Evolutionary conservation across 2,797 vertebrate species (phyloP).

Genomic region (Enteromius radiatus): DNA sequence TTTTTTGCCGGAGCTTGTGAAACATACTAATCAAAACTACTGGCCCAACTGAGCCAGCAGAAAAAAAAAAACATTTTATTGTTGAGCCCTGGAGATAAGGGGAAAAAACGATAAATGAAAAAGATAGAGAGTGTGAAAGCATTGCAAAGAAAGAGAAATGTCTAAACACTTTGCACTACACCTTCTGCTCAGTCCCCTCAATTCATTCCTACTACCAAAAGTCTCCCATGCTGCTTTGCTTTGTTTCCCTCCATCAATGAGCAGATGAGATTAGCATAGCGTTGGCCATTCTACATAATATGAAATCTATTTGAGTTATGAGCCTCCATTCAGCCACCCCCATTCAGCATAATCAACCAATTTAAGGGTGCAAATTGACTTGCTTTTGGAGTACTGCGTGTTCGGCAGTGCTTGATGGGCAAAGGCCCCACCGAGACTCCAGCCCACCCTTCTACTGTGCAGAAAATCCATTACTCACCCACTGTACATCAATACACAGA

Average conservation of each 20-base stretch:
- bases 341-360: slow-evolving; percentile 69
- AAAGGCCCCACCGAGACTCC: slow-evolving; percentile 60
- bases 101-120: slow-evolving; percentile 20
- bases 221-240: slow-evolving; percentile 47
- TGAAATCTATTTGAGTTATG: slow-evolving; percentile 69
- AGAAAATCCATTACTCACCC: slow-evolving; percentile 68
- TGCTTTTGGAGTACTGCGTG: slow-evolving; percentile 60
- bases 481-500: slow-evolving; percentile 69
- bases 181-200: not conserved
- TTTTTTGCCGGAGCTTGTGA: not conserved
- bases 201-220: slow-evolving; percentile 31
- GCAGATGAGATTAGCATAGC: slow-evolving; percentile 65
- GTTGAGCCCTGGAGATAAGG: not conserved
- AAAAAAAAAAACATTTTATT: not conserved
- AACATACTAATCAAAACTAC: not conserved
- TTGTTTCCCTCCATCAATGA: slow-evolving; percentile 55
- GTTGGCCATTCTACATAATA: slow-evolving; percentile 59
- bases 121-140: not conserved
- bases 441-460: slow-evolving; percentile 54
- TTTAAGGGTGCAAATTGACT: slow-evolving; percentile 66
- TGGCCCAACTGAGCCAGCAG: not conserved
- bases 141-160: slow-evolving; percentile 19
- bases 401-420: slow-evolving; percentile 63
- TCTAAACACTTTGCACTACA: not conserved
- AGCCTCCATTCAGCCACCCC: slow-evolving; percentile 61